These are phyloP conservation scores for Elegia similella DNA, from an alignment of 2,888 invertebrate genomes.

Conservation along the genomic window DNA sequence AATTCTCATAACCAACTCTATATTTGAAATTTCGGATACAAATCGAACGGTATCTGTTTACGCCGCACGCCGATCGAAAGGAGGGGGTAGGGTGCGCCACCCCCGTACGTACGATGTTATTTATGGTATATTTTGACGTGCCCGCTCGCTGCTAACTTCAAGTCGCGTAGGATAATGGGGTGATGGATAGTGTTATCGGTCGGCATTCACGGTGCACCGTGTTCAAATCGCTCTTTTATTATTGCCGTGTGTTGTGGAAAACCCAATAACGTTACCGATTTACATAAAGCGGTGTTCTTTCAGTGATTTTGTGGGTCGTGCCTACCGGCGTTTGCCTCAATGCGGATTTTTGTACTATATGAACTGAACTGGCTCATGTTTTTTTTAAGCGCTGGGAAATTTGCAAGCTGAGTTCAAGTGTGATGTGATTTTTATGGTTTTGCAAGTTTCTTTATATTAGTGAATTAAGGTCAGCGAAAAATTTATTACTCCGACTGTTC, in stretches of 20 bases:
- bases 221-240: slow-evolving; percentile 60
- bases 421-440: slow-evolving; percentile 33
- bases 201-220: slow-evolving; percentile 67
- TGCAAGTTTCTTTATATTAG: not conserved
- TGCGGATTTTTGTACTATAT: slow-evolving; percentile 41
- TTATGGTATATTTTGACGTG: slow-evolving; percentile 81
- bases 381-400: slow-evolving; percentile 31
- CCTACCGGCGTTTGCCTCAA: slow-evolving; percentile 51
- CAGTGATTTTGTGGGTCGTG: slow-evolving; percentile 37
- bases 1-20: slow-evolving; percentile 37
- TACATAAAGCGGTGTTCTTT: slow-evolving; percentile 40
- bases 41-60: slow-evolving; percentile 47
- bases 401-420: slow-evolving; percentile 31
- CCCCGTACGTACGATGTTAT: slow-evolving; percentile 68
- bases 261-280: slow-evolving; percentile 44
- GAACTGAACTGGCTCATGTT: slow-evolving; percentile 29
- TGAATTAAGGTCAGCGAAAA: not conserved
- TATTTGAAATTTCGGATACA: slow-evolving; percentile 39
- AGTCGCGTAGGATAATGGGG: slow-evolving; percentile 70
- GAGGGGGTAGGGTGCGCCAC: slow-evolving; percentile 55
- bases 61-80: slow-evolving; percentile 50
- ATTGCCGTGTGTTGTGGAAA: slow-evolving; percentile 56
- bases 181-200: slow-evolving; percentile 81
- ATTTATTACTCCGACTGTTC: not conserved
- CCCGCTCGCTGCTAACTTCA: slow-evolving; percentile 73